Conservation (phyloP, 2,113 vertebrate species). For the Lophura nycthemera region DNA sequence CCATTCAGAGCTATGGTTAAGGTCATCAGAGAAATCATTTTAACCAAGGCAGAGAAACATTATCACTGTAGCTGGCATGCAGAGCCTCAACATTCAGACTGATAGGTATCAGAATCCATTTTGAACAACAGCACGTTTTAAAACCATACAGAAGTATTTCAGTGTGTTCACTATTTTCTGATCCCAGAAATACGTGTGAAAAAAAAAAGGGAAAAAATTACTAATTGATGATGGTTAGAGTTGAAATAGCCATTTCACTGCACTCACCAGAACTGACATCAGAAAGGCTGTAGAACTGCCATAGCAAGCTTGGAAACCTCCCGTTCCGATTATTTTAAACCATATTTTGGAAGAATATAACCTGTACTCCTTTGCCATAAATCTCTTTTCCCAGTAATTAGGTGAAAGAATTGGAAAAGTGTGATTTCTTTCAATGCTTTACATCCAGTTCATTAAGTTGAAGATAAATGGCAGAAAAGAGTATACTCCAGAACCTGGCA, state of each 20-base stretch:
- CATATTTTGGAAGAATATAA: neutral
- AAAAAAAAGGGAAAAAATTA: neutral
- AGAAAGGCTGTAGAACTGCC: neutral
- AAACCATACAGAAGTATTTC: neutral
- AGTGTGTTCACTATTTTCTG: neutral
- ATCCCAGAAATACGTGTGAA: neutral
- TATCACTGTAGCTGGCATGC: neutral
- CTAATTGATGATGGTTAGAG: neutral
- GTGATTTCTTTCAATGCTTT: constrained; percentile 9
- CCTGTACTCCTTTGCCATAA: neutral
- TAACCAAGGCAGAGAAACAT: neutral
- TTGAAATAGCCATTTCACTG: neutral
- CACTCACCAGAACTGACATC: neutral
- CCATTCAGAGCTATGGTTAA: neutral
- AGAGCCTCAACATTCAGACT: neutral
- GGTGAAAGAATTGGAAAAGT: neutral
- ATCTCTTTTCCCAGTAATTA: constrained; percentile 1
- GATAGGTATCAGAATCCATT: neutral
- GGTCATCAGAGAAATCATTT: neutral
- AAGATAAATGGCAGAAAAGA: constrained; percentile 35
- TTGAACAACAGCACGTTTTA: neutral
- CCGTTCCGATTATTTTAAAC: neutral
- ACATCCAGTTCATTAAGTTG: neutral
- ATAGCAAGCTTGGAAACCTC: neutral
- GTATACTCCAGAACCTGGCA: constrained; percentile 13